These are phyloP conservation scores for Ciconia boyciana DNA, from an alignment of 2,113 vertebrate genomes.

Conservation along the genomic window DNA sequence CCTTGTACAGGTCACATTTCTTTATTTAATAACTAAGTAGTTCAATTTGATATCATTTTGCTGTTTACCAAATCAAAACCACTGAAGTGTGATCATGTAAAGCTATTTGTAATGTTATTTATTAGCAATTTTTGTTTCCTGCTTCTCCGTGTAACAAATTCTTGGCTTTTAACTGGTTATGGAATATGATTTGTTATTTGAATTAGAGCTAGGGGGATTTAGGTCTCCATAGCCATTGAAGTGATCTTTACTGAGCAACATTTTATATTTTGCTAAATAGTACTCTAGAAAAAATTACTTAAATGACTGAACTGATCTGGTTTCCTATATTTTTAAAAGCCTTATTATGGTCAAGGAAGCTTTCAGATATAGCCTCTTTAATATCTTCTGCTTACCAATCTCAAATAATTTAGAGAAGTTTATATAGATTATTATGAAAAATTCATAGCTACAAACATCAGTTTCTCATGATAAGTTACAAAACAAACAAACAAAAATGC, in stretches of 20 bases:
- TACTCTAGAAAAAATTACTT: background rate
- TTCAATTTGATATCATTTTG: background rate
- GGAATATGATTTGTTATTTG: background rate
- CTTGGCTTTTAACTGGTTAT: background rate
- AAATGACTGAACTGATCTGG: background rate
- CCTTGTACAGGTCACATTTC: background rate
- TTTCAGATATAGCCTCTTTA: background rate
- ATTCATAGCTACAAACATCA: background rate
- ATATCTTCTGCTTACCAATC: background rate
- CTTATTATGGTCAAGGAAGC: background rate
- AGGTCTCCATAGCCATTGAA: background rate
- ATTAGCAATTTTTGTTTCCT: background rate
- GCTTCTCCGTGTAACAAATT: background rate
- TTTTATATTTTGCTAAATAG: background rate
- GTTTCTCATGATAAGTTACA: background rate
- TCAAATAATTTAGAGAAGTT: background rate
- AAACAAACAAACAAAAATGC: background rate
- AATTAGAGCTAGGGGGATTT: background rate
- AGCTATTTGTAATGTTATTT: background rate
- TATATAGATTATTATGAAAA: background rate
- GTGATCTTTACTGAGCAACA: background rate
- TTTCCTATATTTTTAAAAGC: background rate
- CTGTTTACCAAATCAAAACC: background rate
- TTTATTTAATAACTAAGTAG: background rate
- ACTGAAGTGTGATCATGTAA: background rate